A percentile compares a stretch with the other conserved stretches of the same genome.
Conservation (phyloP, 2,888 invertebrate species). For the Morinoia aosen region DNA sequence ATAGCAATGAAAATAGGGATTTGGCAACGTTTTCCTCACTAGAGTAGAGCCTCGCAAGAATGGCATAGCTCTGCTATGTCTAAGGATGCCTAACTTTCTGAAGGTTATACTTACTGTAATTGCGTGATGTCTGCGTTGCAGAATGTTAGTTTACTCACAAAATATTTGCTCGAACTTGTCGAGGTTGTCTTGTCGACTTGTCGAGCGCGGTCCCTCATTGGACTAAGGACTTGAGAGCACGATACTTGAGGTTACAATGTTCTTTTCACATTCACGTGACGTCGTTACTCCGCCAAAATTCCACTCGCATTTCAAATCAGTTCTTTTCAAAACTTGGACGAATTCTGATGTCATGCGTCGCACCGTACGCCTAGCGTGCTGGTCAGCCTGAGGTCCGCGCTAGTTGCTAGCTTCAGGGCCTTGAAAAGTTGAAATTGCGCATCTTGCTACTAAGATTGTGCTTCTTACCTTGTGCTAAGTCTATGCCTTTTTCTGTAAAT, state of each 20-base stretch:
- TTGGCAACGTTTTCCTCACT: too few relatives aligned
- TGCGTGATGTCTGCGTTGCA: too few relatives aligned
- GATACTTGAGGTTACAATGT: background rate
- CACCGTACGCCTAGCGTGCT: background rate
- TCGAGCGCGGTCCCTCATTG: background rate
- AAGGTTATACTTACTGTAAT: too few relatives aligned
- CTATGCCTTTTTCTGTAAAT: background rate
- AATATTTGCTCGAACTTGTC: too few relatives aligned
- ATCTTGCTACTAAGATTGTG: too few relatives aligned
- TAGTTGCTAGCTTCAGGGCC: background rate
- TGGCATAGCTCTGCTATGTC: too few relatives aligned
- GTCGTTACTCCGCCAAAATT: background rate
- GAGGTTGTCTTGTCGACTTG: background rate
- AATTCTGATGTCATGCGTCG: background rate
- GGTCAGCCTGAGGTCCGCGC: background rate
- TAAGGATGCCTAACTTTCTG: too few relatives aligned
- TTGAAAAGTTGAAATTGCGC: too few relatives aligned
- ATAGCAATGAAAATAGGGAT: too few relatives aligned
- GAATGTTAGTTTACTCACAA: too few relatives aligned
- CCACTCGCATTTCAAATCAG: background rate
- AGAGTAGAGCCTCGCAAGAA: too few relatives aligned
- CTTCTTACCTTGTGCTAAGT: background rate
- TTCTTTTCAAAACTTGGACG: background rate
- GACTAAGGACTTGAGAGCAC: background rate
- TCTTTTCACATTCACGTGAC: background rate